Evolutionary conservation across 2,797 vertebrate genomes (phyloP), one percentile per base, ranked within the genome.

Genomic region (Delichon dasypus): DNA sequence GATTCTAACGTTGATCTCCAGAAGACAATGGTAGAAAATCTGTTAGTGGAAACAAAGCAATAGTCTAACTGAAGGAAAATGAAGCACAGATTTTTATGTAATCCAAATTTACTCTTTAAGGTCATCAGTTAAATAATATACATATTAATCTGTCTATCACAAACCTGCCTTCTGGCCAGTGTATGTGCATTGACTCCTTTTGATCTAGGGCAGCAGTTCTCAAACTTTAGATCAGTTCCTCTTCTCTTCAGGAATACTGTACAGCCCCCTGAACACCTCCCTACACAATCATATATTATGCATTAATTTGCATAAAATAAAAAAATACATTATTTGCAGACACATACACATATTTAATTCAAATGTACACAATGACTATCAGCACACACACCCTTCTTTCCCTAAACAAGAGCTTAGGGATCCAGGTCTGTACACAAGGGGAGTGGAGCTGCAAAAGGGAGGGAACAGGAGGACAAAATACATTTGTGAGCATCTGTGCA

Each of bases 141-240:
- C 44, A 81, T 66, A 94, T 75, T 55, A 70, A 93, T 73, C 74
- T 70, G 93, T 88, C 60, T 81, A 79, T 55, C 78, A 85, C 42
- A 89, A 77, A 71, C 85, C 48, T 86, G 65, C 73, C 75, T 88
- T 90, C 93, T 65, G 78, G 85, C 58, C 88, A 90, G 89, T 94
- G 82, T 89, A 44, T 77, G 72, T 85, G 80, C 81, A 85, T 80
- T 68, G 83, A 94, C 58, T 79, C 89, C 85, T 87, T 95, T 60
- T 71, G 48, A 93, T 40, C 93, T 93, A 95, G 90, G 84, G 90
- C 95, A 96, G 94, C 96, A 96, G 90, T 90, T 96, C 92, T 96
- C 93, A 87, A 95, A 95, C 64, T 86, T 90, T 4, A 88, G 42
- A 62, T 79, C 71, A 90, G 45, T 47, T 90, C 58, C n/a, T 88